Conservation (phyloP, 2,113 vertebrate species). For the Ariopsis seemanni region DNA sequence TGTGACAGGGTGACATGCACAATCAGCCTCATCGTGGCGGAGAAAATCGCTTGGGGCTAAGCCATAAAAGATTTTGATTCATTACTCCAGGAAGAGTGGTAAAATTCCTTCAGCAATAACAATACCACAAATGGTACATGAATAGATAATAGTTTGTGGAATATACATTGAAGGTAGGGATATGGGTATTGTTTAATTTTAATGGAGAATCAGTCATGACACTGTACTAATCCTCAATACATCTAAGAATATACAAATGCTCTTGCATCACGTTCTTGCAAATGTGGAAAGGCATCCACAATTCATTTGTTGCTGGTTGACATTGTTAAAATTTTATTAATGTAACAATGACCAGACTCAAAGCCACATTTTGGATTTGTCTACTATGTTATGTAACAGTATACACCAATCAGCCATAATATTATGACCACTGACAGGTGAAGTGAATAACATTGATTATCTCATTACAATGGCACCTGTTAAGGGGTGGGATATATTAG, state of each 20-base stretch:
- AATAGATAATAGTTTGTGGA: conserved; percentile 9
- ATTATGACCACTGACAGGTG: too few relatives aligned
- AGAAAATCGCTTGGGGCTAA: conserved; percentile 34
- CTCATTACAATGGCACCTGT: too few relatives aligned
- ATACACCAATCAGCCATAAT: not conserved
- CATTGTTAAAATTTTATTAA: not conserved
- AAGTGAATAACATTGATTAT: too few relatives aligned
- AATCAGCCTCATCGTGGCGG: conserved; percentile 47
- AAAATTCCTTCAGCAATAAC: conserved; percentile 18
- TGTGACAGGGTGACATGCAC: conserved; percentile 40
- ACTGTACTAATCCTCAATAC: not conserved
- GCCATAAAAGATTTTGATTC: conserved; percentile 24
- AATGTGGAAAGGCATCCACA: not conserved
- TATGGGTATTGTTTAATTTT: not conserved
- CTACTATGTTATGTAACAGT: not conserved
- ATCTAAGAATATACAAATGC: not conserved
- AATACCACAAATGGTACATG: conserved; percentile 10
- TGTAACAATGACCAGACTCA: not conserved
- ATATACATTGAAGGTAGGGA: conserved; percentile 1
- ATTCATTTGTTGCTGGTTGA: not conserved
- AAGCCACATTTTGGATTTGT: not conserved
- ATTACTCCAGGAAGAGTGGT: conserved; percentile 10
- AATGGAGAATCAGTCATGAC: not conserved
- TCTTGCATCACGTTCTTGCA: not conserved
- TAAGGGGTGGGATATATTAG: too few relatives aligned